Conservation (phyloP, 2,113 vertebrate species). For the Xenopus laevis region DNA sequence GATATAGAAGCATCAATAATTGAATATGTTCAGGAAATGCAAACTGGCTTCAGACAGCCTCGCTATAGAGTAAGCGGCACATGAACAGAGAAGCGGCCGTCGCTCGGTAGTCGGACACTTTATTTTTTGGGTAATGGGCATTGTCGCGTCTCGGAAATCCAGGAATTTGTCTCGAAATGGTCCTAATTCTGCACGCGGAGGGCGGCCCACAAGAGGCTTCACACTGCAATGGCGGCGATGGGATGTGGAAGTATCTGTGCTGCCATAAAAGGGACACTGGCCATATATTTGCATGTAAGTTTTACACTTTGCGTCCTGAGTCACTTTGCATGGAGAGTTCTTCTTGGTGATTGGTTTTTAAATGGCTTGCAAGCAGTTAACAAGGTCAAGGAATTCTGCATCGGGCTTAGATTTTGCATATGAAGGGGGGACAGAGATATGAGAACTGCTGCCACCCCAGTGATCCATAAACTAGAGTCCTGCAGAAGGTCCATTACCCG, state of each 20-base stretch:
- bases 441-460: too few species aligned
- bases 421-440: too few species aligned
- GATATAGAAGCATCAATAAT: slow-evolving; percentile 66
- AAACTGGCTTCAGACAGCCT: slow-evolving; percentile 50
- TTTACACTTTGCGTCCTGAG: too few species aligned
- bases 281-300: slow-evolving; percentile 60
- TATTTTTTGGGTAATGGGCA: background rate
- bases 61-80: slow-evolving; percentile 30
- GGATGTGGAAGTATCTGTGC: slow-evolving; percentile 65
- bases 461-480: too few species aligned
- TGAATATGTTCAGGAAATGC: slow-evolving; percentile 64
- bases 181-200: slow-evolving; percentile 52
- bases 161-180: slow-evolving; percentile 39
- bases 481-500: too few species aligned
- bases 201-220: slow-evolving; percentile 27
- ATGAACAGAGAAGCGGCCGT: background rate
- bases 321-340: too few species aligned
- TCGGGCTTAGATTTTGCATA: too few species aligned
- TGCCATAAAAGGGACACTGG: slow-evolving; percentile 63
- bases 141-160: slow-evolving; percentile 9
- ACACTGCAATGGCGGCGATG: slow-evolving; percentile 52
- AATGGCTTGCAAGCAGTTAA: too few species aligned
- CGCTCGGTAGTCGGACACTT: background rate
- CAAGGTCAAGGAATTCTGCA: too few species aligned
- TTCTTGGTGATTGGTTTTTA: too few species aligned